Conservation (phyloP, 2,888 invertebrate genomes). For the Eupithecia centaureata region DNA sequence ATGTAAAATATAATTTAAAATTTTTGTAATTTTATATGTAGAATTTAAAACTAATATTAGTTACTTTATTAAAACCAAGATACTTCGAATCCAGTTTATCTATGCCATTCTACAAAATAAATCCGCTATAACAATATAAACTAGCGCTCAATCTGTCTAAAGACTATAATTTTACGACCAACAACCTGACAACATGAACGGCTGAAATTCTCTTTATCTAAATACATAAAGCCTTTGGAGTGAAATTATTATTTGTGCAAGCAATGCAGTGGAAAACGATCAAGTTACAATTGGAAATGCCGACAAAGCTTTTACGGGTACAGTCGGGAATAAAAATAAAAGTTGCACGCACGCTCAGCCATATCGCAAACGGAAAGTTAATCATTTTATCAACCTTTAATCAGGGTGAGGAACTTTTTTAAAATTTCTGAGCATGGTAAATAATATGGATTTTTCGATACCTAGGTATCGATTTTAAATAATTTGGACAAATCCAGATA, state of each 20-base stretch:
- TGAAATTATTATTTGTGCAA: slow-evolving; percentile 35
- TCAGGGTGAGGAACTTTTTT: too few species aligned
- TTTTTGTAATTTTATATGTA: background rate
- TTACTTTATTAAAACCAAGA: background rate
- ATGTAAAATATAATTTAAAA: too few species aligned
- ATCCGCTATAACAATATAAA: slow-evolving; percentile 15
- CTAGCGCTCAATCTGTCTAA: slow-evolving; percentile 21
- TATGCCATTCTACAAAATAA: background rate
- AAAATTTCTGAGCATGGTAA: too few species aligned
- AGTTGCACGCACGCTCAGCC: background rate
- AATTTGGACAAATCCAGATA: too few species aligned
- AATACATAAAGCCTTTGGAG: slow-evolving; percentile 30
- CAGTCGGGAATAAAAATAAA: slow-evolving; percentile 11
- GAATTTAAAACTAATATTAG: background rate
- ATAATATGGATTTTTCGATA: too few species aligned
- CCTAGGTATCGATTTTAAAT: too few species aligned
- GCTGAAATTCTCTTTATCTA: slow-evolving; percentile 28
- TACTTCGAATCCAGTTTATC: background rate
- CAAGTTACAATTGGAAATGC: slow-evolving; percentile 66
- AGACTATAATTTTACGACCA: slow-evolving; percentile 24
- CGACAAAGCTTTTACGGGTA: slow-evolving; percentile 49
- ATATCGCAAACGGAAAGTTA: background rate
- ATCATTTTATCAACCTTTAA: background rate
- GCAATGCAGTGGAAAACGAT: slow-evolving; percentile 63
- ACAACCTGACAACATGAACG: slow-evolving; percentile 6